Base-by-base conservation (phyloP, 2,888 invertebrate genomes). In the Bombylius major region DNA sequence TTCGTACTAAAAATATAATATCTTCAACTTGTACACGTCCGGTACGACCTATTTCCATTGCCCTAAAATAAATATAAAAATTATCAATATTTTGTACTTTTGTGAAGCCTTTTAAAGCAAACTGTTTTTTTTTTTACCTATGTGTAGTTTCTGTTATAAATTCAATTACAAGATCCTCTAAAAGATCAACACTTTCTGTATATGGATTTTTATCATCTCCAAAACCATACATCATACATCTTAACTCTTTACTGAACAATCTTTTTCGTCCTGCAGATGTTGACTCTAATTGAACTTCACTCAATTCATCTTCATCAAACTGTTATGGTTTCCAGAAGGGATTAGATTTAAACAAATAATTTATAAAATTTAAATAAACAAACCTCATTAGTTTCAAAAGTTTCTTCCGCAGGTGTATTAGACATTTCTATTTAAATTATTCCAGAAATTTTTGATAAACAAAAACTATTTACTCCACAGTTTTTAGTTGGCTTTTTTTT, bases 181-280 rank as follows among this genome's bases (percentile, higher is more conserved):
- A 78, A 50, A 97, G 81, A 71, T 99, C 98, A 0, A 99, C 96
- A 70, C 96, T 96, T 76, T 99, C 98, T 3, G 98, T 98, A 68
- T 95, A 98, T 0, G 99, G 98, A 76, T 97, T 98, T 72, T 95
- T 94, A 70, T 99, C 98, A 73, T 99, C 99, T 5, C 99, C 99
- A 78, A 99, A 99, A 0, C 99, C 99, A 72, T 94, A 99, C 94
- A 99, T 96, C 98, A 99, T 99, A 65, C 94, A 93, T 39, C 95
- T 80, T 47, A 97, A 75, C 73, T 94, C 94, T 74, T 94, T 94
- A 57, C 92, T 92, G 64, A 94, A 94, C 4, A 93, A 71, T 49
- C 93, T 78, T 71, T 93, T 93, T 42, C 89, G 78, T 5, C 89
- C 90, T 3, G 82, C 78, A 12, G 82, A 79, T 44, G 82, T 82